Evolutionary conservation across 2,113 vertebrate genomes (phyloP).

Genomic region (Serinus canaria): DNA sequence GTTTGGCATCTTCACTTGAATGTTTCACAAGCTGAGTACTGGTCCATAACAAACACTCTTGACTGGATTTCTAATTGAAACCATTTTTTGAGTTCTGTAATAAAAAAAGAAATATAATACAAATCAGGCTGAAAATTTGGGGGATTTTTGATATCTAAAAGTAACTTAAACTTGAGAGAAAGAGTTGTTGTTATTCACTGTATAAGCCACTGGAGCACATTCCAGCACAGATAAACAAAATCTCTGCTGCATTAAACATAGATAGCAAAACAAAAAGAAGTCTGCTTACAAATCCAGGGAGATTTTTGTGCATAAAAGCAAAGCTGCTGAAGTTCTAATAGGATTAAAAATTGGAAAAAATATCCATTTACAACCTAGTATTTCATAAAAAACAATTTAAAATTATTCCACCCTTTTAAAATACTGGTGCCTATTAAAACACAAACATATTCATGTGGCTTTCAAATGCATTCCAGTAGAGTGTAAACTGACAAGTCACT

Average conservation of each 20-base stretch:
- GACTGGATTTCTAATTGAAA: not conserved
- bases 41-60: not conserved
- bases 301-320: not conserved
- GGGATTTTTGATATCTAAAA: not conserved
- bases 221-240: not conserved
- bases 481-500: not conserved
- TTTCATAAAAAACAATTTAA: not conserved
- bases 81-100: not conserved
- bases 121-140: not conserved
- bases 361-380: not conserved
- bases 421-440: not conserved
- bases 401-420: not conserved
- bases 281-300: not conserved
- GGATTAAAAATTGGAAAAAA: slow-evolving; percentile 5
- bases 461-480: not conserved
- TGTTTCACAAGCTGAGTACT: not conserved
- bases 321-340: slow-evolving; percentile 2
- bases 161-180: not conserved
- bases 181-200: not conserved
- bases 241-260: not conserved
- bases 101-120: not conserved
- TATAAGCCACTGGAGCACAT: not conserved
- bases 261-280: not conserved
- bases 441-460: not conserved
- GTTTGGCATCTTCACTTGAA: not conserved